A percentile compares a stretch with the other conserved stretches of the same genome.
These are phyloP conservation scores for Nothocercus julius DNA, from an alignment of 2,113 vertebrate genomes.

Conservation along the genomic window DNA sequence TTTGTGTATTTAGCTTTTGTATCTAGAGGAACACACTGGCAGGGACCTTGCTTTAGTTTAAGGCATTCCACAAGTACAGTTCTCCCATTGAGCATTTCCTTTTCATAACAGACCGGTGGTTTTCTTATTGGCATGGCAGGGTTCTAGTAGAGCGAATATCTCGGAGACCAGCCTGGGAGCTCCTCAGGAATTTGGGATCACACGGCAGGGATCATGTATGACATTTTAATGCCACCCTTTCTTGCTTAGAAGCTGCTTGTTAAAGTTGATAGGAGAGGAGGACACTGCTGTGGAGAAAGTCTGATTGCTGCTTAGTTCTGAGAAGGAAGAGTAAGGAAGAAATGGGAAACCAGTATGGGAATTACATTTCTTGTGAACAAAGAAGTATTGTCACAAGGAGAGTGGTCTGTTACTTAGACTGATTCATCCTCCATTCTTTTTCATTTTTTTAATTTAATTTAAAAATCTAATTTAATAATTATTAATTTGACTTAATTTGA, in stretches of 20 bases:
- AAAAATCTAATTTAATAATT: background rate
- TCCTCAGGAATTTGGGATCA: background rate
- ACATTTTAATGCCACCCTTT: background rate
- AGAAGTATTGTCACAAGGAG: background rate
- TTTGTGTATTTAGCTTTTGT: background rate
- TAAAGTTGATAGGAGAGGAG: background rate
- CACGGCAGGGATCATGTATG: background rate
- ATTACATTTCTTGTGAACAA: background rate
- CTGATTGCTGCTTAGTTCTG: fast-evolving
- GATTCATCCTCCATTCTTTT: background rate
- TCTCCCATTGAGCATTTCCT: background rate
- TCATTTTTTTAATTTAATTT: background rate
- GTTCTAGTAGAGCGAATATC: background rate
- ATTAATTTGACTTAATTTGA: background rate
- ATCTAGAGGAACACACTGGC: background rate
- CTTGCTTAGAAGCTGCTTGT: background rate
- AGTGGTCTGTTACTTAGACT: background rate
- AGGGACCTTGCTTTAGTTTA: background rate
- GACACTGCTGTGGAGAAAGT: background rate
- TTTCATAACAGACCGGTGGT: background rate
- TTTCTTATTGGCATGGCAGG: background rate
- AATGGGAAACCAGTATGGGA: conserved; percentile 75
- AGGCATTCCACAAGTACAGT: background rate
- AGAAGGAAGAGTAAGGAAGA: conserved; percentile 79
- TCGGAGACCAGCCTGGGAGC: background rate